These are phyloP conservation scores for Temnothorax rugatulus DNA, from an alignment of 2,888 invertebrate species.

Conservation along the genomic window DNA sequence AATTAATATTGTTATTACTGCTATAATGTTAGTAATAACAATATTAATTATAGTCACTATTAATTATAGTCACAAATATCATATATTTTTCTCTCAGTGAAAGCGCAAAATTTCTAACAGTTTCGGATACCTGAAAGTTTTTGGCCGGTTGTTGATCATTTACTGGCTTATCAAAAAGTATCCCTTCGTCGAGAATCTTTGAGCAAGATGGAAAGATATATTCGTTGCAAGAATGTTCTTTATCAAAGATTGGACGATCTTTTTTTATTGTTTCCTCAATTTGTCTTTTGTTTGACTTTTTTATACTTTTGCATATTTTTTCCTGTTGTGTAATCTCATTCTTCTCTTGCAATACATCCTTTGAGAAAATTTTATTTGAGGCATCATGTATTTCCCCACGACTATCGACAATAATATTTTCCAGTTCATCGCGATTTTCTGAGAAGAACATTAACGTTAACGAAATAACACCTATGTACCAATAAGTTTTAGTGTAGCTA, in stretches of 20 bases:
- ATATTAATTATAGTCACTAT: too few species aligned
- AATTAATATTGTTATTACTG: too few species aligned
- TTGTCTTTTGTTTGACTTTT: neutral
- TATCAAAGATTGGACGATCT: neutral
- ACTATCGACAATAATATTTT: conserved; percentile 1
- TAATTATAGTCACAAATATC: too few species aligned
- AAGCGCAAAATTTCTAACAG: neutral
- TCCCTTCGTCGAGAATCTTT: neutral
- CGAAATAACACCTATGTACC: neutral
- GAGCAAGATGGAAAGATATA: neutral
- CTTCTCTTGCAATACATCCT: neutral
- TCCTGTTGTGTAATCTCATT: neutral
- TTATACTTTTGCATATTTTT: neutral
- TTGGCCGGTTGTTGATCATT: neutral
- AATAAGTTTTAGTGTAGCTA: neutral
- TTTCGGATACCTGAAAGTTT: neutral
- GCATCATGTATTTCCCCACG: neutral
- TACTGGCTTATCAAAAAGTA: neutral
- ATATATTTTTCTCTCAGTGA: too few species aligned
- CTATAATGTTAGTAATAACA: too few species aligned
- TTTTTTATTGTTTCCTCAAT: neutral
- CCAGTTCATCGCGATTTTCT: neutral
- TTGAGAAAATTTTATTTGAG: neutral
- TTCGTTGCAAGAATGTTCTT: neutral
- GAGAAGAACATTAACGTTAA: neutral